phyloP scores from a whole-genome alignment of 2,113 vertebrate species.

The Gorsachius goisagi region DNA sequence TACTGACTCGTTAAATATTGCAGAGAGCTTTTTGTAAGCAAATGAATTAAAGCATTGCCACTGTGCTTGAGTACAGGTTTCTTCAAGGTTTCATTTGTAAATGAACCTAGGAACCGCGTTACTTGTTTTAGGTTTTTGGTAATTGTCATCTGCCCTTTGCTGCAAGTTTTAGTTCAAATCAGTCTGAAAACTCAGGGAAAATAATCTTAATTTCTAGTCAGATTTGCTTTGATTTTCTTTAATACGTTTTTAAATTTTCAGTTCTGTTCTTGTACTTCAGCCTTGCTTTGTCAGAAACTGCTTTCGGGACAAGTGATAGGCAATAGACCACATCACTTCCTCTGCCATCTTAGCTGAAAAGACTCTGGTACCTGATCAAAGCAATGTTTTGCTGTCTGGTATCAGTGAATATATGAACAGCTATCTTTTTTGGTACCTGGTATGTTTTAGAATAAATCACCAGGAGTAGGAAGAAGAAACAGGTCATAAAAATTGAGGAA shows the following conservation, averaged over 20 bases:
- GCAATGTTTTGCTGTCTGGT: neutral
- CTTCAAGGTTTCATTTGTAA: neutral
- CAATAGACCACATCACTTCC: neutral
- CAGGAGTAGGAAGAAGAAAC: neutral
- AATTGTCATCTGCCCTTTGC: neutral
- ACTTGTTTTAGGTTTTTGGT: rapidly evolving
- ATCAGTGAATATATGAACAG: neutral
- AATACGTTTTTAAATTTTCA: neutral
- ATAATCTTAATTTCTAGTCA: neutral
- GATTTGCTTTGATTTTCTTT: neutral
- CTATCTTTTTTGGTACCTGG: neutral
- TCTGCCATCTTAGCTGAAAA: neutral
- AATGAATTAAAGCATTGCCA: neutral
- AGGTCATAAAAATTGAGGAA: neutral
- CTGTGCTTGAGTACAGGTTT: neutral
- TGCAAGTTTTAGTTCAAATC: neutral
- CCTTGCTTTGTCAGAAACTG: neutral
- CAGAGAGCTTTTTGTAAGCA: neutral
- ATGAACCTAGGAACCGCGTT: neutral
- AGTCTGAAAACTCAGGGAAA: neutral
- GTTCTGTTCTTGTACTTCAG: neutral
- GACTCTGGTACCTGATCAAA: neutral
- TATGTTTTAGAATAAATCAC: neutral
- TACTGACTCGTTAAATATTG: constrained; percentile 29
- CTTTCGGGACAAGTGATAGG: neutral